Percentiles rank a stretch among this genome's conserved stretches.
Evolutionary conservation across 37 sponge, comb jelly and placozoan genomes (phyloP).

Genomic region (Eunapius fragilis): DNA sequence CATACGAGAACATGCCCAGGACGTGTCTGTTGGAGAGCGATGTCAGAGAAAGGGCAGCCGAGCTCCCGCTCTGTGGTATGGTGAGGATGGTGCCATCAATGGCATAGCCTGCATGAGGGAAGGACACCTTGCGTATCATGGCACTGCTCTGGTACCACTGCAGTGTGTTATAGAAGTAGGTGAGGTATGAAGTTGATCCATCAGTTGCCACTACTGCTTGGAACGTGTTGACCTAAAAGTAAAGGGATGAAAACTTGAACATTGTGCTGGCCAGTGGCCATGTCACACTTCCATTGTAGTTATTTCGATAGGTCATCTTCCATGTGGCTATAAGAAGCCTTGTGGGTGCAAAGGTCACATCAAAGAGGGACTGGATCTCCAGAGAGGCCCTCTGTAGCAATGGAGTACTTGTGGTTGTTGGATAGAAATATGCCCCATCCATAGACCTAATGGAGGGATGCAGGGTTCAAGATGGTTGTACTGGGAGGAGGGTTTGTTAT

Average conservation of each 20-base stretch:
- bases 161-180: slow-evolving; percentile 4
- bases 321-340: slow-evolving; percentile 8
- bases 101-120: background rate
- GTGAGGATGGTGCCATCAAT: background rate
- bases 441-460: background rate
- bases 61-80: background rate
- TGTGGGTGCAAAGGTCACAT: background rate
- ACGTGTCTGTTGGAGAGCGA: background rate
- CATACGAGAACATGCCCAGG: background rate
- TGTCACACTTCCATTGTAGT: background rate
- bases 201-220: slow-evolving; percentile 25
- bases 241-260: too few relatives aligned
- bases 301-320: background rate
- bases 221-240: slow-evolving; percentile 16
- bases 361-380: background rate
- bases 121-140: background rate
- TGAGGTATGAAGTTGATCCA: background rate
- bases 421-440: background rate
- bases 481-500: too few relatives aligned
- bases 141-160: background rate
- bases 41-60: background rate
- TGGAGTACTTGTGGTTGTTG: slow-evolving; percentile 4
- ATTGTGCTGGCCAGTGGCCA: background rate
- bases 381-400: background rate
- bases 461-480: too few relatives aligned